phyloP scores from a whole-genome alignment of 1,140 invertebrate species.

The Bombus huntii region DNA sequence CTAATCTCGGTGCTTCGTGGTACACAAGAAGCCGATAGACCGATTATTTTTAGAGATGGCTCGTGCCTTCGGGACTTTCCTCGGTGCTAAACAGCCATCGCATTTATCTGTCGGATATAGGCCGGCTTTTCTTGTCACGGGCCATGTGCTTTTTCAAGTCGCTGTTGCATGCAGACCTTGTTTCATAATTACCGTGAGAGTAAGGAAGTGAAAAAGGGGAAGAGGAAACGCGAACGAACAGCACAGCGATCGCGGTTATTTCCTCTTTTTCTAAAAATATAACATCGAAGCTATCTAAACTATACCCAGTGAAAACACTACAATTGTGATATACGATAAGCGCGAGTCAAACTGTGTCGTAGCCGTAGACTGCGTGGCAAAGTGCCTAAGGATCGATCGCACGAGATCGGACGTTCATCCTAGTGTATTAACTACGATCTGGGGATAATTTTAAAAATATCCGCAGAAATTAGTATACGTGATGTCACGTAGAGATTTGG shows the following conservation, averaged over 20 bases:
- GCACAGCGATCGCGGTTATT: not conserved
- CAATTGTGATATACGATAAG: too few species aligned
- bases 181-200: conserved; percentile 38
- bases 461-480: too few species aligned
- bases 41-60: conserved; percentile 65
- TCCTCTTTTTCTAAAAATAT: not conserved
- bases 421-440: too few species aligned
- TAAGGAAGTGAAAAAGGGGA: conserved; percentile 22
- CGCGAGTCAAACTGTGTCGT: too few species aligned
- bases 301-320: too few species aligned
- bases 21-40: conserved; percentile 38
- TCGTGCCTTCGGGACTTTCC: conserved; percentile 56
- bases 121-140: conserved; percentile 53
- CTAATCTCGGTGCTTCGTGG: conserved; percentile 17
- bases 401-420: too few species aligned
- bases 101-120: conserved; percentile 59
- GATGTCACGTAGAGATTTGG: too few species aligned
- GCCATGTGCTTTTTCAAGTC: conserved; percentile 47
- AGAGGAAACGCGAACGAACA: not conserved
- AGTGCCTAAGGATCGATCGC: too few species aligned
- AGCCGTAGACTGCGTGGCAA: too few species aligned
- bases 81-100: conserved; percentile 49
- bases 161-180: conserved; percentile 10
- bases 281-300: too few species aligned
- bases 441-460: too few species aligned